A percentile compares a stretch with the other conserved stretches of the same genome.
phyloP scores from a whole-genome alignment of 1,140 invertebrate genomes.

The Atta cephalotes region DNA sequence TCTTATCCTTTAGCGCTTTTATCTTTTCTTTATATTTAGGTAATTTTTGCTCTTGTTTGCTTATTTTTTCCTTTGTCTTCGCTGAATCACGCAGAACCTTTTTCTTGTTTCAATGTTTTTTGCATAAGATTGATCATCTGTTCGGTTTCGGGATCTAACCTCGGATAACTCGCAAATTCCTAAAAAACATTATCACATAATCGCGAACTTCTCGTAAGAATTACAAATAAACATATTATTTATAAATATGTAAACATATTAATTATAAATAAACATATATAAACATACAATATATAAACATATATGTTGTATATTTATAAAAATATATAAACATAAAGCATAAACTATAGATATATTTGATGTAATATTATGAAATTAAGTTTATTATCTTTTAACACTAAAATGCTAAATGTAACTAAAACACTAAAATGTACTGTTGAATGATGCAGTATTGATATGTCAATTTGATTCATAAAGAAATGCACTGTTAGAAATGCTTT shows the following conservation, averaged over 20 bases:
- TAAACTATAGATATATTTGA: neutral
- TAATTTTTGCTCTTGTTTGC: neutral
- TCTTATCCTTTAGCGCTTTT: neutral
- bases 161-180: neutral
- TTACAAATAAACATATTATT: neutral
- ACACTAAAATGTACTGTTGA: too few relatives aligned
- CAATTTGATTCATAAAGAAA: too few relatives aligned
- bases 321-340: too few relatives aligned
- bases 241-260: too few relatives aligned
- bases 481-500: too few relatives aligned
- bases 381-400: neutral
- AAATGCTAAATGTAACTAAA: too few relatives aligned
- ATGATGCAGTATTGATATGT: too few relatives aligned
- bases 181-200: neutral
- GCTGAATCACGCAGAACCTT: neutral
- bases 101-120: neutral
- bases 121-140: neutral
- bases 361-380: too few relatives aligned
- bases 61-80: neutral
- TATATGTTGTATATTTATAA: too few relatives aligned
- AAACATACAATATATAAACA: too few relatives aligned
- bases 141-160: neutral
- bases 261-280: too few relatives aligned
- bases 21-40: neutral
- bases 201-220: neutral